Evolutionary conservation across 2,113 vertebrate species (phyloP).

Genomic region (Willisornis vidua): DNA sequence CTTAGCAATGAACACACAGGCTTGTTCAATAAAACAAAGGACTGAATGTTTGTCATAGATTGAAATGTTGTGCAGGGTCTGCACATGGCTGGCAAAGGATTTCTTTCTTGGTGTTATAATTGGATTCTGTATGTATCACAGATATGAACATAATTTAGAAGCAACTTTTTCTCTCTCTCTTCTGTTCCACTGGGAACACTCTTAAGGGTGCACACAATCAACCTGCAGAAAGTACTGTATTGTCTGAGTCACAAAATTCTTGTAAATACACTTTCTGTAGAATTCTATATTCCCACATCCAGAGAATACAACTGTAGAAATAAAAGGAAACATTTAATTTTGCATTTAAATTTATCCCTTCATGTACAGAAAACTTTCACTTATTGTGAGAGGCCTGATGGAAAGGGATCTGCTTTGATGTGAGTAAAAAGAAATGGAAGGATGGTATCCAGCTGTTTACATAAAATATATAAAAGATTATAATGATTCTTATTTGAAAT

Average conservation of each 20-base stretch:
- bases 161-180: background rate
- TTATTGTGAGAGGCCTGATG: background rate
- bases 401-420: background rate
- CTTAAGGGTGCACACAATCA: background rate
- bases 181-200: background rate
- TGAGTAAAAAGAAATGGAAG: background rate
- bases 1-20: background rate
- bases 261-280: background rate
- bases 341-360: background rate
- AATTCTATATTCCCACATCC: background rate
- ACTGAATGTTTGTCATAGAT: background rate
- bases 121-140: background rate
- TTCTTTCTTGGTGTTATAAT: slow-evolving; percentile 19
- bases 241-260: background rate
- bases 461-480: background rate
- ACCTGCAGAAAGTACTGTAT: background rate
- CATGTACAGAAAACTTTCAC: background rate
- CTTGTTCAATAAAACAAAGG: background rate
- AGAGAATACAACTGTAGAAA: background rate
- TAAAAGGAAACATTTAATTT: background rate
- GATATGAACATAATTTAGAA: slow-evolving; percentile 30
- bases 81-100: background rate
- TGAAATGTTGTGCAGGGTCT: background rate
- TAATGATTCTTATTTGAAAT: background rate
- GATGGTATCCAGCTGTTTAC: background rate